Conservation (phyloP, 2,797 vertebrate species). For the Phoebastria nigripes region DNA sequence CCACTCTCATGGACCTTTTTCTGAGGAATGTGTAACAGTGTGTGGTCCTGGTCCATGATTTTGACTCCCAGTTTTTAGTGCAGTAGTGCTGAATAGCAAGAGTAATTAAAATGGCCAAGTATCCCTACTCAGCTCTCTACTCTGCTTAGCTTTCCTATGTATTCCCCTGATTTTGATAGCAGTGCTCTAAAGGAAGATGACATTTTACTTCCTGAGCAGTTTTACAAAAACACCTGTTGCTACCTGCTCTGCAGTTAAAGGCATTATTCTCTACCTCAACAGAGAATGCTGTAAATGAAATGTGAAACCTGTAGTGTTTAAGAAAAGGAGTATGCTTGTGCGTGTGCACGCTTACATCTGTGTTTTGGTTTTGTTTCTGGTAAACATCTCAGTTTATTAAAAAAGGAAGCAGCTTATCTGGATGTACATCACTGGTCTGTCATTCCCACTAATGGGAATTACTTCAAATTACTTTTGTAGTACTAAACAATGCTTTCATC, state of each 20-base stretch:
- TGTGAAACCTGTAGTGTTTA: background rate
- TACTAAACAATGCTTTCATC: background rate
- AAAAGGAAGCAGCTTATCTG: background rate
- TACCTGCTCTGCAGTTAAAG: background rate
- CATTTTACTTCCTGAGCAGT: background rate
- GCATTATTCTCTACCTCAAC: background rate
- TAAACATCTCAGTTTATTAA: background rate
- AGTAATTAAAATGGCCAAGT: background rate
- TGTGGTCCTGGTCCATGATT: background rate
- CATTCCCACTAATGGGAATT: background rate
- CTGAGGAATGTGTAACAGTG: background rate
- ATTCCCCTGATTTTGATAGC: background rate
- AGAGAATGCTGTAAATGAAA: background rate
- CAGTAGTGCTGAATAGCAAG: background rate
- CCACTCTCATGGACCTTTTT: background rate
- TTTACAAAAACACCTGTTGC: background rate
- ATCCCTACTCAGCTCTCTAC: background rate
- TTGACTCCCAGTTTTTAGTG: background rate
- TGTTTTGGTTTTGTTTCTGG: background rate
- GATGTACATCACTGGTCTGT: background rate
- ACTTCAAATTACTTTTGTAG: background rate
- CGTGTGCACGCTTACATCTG: background rate
- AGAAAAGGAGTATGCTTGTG: background rate
- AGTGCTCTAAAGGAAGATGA: background rate
- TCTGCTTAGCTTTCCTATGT: background rate